Conservation (phyloP, 2,888 invertebrate genomes). For the Plusia festucae region DNA sequence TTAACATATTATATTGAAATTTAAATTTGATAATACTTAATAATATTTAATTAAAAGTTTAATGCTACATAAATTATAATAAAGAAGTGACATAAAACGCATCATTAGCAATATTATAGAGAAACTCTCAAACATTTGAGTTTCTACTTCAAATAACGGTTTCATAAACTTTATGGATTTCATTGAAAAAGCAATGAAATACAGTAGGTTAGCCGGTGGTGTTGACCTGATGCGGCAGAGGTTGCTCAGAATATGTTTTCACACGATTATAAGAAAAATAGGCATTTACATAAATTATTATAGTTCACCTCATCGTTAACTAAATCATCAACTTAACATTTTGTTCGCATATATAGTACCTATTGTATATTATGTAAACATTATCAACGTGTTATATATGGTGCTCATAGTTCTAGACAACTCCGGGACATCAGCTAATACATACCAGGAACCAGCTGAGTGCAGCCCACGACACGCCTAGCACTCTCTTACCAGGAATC, state of each 20-base stretch:
- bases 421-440: background rate
- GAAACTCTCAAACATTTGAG: background rate
- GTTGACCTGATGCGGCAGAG: too few relatives aligned
- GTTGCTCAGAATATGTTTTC: background rate
- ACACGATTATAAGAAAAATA: too few relatives aligned
- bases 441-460: background rate
- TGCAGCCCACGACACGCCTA: background rate
- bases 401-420: background rate
- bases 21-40: conserved; percentile 1
- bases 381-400: background rate
- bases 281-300: too few relatives aligned
- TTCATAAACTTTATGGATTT: background rate
- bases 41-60: conserved; percentile 4
- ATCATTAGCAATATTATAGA: background rate
- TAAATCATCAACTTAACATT: too few relatives aligned
- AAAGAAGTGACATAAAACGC: conserved; percentile 4
- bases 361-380: too few relatives aligned
- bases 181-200: background rate
- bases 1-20: background rate
- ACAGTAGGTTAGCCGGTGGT: background rate
- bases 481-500: background rate
- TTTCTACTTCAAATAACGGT: conserved; percentile 1
- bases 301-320: too few relatives aligned
- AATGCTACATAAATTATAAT: background rate
- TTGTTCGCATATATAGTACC: too few relatives aligned